Conservation (phyloP, 1,140 invertebrate genomes). For the Pinna nobilis region DNA sequence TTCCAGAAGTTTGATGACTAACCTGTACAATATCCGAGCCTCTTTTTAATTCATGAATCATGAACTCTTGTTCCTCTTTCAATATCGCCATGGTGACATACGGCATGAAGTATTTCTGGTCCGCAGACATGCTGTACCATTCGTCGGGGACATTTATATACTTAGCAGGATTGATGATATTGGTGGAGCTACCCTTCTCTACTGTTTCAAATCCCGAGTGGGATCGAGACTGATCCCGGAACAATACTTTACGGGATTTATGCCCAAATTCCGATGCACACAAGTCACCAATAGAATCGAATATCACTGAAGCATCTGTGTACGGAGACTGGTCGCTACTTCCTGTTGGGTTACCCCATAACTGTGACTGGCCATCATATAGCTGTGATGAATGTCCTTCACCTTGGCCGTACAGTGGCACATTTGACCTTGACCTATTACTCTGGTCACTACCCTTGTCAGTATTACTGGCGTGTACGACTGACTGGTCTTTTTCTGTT, state of each 20-base stretch:
- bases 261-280: constrained; percentile 50
- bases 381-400: constrained; percentile 2
- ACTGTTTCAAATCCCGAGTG: constrained; percentile 32
- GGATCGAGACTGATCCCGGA: constrained; percentile 54
- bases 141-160: constrained; percentile 69
- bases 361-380: constrained; percentile 5
- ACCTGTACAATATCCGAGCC: constrained; percentile 66
- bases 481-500: not conserved
- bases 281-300: no score
- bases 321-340: not conserved
- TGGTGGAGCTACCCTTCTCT: constrained; percentile 51
- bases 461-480: not conserved
- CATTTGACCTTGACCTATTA: not conserved
- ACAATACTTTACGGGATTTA: constrained; percentile 56
- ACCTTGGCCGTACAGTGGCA: not conserved
- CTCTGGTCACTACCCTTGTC: not conserved
- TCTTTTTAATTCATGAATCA: constrained; percentile 64
- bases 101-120: constrained; percentile 64
- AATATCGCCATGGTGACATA: constrained; percentile 67
- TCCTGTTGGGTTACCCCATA: constrained; percentile 7
- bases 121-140: constrained; percentile 67
- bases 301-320: constrained; percentile 15
- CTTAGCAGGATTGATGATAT: constrained; percentile 58
- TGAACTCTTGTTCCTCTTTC: constrained; percentile 65
- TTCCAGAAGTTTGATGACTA: not conserved